Base-by-base conservation (phyloP, 2,797 vertebrate species). In the Clarias platycephalus region DNA sequence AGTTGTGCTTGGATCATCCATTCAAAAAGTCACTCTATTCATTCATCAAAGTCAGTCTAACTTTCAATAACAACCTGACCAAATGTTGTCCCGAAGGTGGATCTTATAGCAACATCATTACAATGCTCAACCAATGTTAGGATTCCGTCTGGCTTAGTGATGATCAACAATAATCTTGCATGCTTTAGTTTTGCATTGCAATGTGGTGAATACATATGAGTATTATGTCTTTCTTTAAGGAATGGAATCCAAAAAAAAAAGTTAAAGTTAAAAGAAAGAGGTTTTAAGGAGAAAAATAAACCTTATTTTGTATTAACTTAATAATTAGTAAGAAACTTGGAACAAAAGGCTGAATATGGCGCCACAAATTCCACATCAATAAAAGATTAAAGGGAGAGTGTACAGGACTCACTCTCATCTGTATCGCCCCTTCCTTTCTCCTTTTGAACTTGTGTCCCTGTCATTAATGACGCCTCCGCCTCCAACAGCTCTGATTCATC, bases 371-470 rank as follows among this genome's bases (percentile, higher is more conserved):
- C 79, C 63, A 81, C 63, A 81, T 67, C 62, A 31, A 53, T 2
- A 55, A 67, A 34, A 66, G 26, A 81, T 81, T 55, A 68, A 16
- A 68, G 80, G 40, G 78, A 66, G 6, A 64, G 62, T 80, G 4
- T 80, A 28, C 12, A 64, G 37, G 16, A 44, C 60, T 64, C 60
- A 37, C 71, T 64, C 60, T 75, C 37, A 83, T 63, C 76, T 44
- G 10, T 7, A 55, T 58, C 83, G 31, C 87, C 89, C 75, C 82
- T 89, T 90, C 87, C 79, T 91, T 88, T 90, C 89, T 87, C 87
- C 68, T 88, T 89, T 84, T 79, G 26, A 34, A 72, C 78, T 49
- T 18, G 4, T 44, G 40, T 58, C 53, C 74, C 83, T 84, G 83
- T 84, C n/a, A 84, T 84, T 78, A 84, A 78, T 84, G 34, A 70